These are phyloP conservation scores for Oncorhynchus kisutch DNA, from an alignment of 2,113 vertebrate genomes.

Conservation along the genomic window DNA sequence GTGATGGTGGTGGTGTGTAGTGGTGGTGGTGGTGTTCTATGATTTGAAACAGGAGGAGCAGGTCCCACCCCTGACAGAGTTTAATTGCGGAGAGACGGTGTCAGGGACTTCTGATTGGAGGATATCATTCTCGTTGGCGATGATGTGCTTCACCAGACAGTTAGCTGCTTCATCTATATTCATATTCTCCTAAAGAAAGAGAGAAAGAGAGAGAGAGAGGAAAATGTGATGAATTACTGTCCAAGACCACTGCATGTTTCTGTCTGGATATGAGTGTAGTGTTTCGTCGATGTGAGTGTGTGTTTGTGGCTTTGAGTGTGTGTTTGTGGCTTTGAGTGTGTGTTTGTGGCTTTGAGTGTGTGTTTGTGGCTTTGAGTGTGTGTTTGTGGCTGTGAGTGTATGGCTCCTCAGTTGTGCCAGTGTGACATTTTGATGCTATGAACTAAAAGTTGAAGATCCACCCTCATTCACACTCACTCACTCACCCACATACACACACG, in stretches of 20 bases:
- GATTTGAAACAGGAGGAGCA: slow-evolving; percentile 87
- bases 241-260: too few species aligned
- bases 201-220: not conserved
- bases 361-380: too few species aligned
- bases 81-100: slow-evolving; percentile 85
- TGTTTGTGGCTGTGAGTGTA: too few species aligned
- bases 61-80: slow-evolving; percentile 76
- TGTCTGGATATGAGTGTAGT: too few species aligned
- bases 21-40: slow-evolving; percentile 45
- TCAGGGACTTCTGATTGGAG: slow-evolving; percentile 83
- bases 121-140: slow-evolving; percentile 89
- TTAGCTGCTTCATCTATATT: slow-evolving; percentile 95
- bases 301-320: too few species aligned
- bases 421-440: not conserved
- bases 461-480: not conserved
- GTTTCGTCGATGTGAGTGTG: too few species aligned
- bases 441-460: not conserved
- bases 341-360: too few species aligned
- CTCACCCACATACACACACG: not conserved
- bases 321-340: too few species aligned
- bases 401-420: too few species aligned
- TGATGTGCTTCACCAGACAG: slow-evolving; percentile 96
- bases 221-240: not conserved
- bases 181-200: slow-evolving; percentile 85
- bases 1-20: too few species aligned